Percentiles rank a stretch among this genome's conserved stretches.
Evolutionary conservation across 2,797 vertebrate genomes (phyloP).

Genomic region (Sebastes minor): DNA sequence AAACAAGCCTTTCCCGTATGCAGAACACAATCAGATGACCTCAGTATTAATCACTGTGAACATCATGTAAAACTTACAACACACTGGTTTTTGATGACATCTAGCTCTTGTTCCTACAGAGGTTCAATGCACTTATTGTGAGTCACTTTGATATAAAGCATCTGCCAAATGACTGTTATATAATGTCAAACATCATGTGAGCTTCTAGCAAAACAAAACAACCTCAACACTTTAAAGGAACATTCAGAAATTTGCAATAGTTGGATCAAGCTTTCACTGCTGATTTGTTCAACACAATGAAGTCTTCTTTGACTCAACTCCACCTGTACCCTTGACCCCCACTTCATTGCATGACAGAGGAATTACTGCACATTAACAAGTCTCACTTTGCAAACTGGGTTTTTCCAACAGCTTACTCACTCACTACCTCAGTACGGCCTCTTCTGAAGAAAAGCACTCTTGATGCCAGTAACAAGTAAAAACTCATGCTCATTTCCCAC

Average conservation of each 20-base stretch:
- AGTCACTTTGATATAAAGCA: not conserved
- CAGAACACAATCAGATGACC: not conserved
- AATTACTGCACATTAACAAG: not conserved
- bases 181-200: not conserved
- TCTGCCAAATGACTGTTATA: not conserved
- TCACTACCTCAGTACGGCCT: not conserved
- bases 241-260: not conserved
- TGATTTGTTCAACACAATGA: no score
- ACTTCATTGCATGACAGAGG: not conserved
- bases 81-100: not conserved
- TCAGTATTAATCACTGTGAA: not conserved
- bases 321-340: no score
- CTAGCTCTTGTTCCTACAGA: not conserved
- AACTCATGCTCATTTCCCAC: not conserved
- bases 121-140: not conserved
- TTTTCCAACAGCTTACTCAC: not conserved
- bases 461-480: not conserved
- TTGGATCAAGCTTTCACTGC: no score
- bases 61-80: not conserved
- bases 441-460: not conserved
- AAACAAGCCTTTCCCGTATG: not conserved
- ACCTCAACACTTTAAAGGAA: not conserved
- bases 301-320: no score
- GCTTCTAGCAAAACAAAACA: not conserved
- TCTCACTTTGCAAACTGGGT: not conserved